A percentile compares a stretch with the other conserved stretches of the same genome.
phyloP scores from a whole-genome alignment of 2,797 vertebrate species.

The Mus spretus region DNA sequence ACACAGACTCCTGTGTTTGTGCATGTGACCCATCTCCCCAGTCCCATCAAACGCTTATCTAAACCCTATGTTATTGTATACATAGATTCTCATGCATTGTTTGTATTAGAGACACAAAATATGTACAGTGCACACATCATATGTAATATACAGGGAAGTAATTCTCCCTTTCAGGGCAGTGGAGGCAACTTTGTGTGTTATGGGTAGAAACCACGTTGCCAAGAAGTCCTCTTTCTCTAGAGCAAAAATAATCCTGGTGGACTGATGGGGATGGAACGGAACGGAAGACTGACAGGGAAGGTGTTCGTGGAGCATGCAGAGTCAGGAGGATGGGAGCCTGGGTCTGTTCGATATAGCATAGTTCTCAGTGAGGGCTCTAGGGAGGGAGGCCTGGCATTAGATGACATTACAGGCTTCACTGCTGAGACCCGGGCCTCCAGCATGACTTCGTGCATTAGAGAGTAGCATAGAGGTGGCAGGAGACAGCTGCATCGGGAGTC shows the following conservation, averaged over 20 bases:
- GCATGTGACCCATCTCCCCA: background rate
- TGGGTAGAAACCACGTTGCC: background rate
- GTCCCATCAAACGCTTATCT: background rate
- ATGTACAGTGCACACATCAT: background rate
- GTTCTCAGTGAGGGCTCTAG: background rate
- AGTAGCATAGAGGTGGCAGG: background rate
- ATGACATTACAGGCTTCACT: background rate
- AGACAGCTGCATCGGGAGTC: background rate
- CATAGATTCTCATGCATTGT: background rate
- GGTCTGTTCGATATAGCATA: background rate
- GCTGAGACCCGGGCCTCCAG: background rate
- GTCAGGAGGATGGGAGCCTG: background rate
- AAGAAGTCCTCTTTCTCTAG: background rate
- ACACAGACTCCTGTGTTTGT: background rate
- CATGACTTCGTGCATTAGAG: background rate
- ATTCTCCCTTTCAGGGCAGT: background rate
- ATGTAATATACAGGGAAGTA: background rate
- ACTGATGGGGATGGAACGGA: background rate
- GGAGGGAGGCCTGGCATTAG: background rate
- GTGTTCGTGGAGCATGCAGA: no score
- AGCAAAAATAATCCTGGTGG: background rate
- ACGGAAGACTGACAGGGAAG: background rate
- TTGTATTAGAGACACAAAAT: background rate
- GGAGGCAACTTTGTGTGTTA: no score
- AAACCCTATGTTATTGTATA: background rate